phyloP scores from a whole-genome alignment of 1,140 invertebrate species.

The Pseudomyrmex gracilis region DNA sequence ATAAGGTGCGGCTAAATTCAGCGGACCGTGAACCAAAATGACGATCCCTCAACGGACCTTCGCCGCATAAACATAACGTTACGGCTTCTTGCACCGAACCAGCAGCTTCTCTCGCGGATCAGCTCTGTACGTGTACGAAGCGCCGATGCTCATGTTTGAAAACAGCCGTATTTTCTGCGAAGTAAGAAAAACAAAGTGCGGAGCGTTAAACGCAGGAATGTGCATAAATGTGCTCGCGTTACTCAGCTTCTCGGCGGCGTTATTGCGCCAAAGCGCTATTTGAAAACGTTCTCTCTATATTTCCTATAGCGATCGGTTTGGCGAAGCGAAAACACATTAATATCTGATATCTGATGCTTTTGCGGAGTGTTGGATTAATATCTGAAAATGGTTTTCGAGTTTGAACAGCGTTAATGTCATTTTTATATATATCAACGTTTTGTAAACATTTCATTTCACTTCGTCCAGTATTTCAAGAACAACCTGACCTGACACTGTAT shows the following conservation, averaged over 20 bases:
- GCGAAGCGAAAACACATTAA: neutral
- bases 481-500: no score
- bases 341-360: neutral
- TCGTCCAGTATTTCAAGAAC: no score
- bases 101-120: conserved; percentile 12
- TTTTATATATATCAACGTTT: no score
- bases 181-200: conserved; percentile 46
- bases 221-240: conserved; percentile 28
- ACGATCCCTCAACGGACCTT: conserved; percentile 69
- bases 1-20: conserved; percentile 79
- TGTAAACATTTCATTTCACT: neutral
- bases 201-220: conserved; percentile 28
- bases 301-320: neutral
- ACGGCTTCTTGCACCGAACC: conserved; percentile 71
- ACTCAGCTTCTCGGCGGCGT: neutral
- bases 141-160: conserved; percentile 42
- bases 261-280: neutral
- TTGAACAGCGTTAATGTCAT: no score
- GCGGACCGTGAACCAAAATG: conserved; percentile 82
- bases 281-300: neutral
- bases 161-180: conserved; percentile 37
- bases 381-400: no score
- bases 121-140: neutral
- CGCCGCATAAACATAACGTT: conserved; percentile 71
- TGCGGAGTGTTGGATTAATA: neutral